Evolutionary conservation across 2,797 vertebrate species (phyloP).

Genomic region (Mastacembelus armatus): DNA sequence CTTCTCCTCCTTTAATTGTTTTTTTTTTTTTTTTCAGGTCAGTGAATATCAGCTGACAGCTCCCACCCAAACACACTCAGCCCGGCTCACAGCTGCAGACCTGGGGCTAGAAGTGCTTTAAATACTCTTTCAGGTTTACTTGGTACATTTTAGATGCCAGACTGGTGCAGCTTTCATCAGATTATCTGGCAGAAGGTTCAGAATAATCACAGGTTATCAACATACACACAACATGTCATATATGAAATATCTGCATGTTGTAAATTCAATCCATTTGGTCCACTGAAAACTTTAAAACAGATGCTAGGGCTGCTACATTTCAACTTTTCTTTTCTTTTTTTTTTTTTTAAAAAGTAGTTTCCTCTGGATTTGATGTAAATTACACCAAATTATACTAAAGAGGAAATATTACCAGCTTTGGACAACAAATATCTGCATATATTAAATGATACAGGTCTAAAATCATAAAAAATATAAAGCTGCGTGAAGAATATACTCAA

Average conservation of each 20-base stretch:
- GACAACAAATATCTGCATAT: constrained; percentile 11
- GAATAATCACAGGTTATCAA: constrained; percentile 1
- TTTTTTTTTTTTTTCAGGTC: neutral
- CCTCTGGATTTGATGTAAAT: neutral
- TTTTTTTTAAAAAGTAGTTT: neutral
- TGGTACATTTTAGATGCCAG: neutral
- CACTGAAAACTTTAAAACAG: constrained; percentile 43
- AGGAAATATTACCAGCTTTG: neutral
- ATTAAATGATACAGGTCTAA: neutral
- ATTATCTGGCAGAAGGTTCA: neutral
- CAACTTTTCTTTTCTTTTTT: no score
- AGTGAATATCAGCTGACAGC: constrained; percentile 8
- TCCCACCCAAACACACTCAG: constrained; percentile 24
- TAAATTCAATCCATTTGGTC: constrained; percentile 1
- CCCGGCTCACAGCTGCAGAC: constrained; percentile 50
- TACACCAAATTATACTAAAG: neutral
- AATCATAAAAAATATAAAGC: constrained; percentile 10
- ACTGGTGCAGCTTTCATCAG: constrained; percentile 8
- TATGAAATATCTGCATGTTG: neutral
- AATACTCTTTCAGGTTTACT: neutral
- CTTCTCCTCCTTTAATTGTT: no score
- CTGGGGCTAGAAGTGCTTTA: constrained; percentile 36
- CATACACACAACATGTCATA: neutral
- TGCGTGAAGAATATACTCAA: neutral
- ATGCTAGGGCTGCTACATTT: constrained; percentile 1